Evolutionary conservation across 2,797 vertebrate species (phyloP).

Genomic region (Knipowitschia caucasica): DNA sequence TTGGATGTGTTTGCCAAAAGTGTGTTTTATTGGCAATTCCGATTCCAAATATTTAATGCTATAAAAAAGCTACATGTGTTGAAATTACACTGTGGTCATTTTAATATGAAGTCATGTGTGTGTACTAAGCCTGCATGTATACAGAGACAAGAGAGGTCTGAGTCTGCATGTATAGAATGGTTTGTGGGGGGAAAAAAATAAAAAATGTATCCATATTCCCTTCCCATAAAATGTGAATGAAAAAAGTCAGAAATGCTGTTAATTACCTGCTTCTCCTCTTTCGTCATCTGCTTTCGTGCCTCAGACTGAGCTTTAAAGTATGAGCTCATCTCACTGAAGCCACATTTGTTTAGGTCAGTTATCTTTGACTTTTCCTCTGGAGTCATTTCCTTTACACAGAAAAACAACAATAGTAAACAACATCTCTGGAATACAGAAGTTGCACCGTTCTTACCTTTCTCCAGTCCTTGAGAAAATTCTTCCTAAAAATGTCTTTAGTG

Average conservation of each 20-base stretch:
- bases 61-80: no score
- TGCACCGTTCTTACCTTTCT: slow-evolving; percentile 79
- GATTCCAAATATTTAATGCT: no score
- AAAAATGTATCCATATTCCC: no score
- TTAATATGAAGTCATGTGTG: no score
- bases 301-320: slow-evolving; percentile 93
- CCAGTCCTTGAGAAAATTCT: slow-evolving; percentile 97
- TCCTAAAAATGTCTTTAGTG: slow-evolving; percentile 94
- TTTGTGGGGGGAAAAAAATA: no score
- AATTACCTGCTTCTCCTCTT: slow-evolving; percentile 89
- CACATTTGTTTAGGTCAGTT: slow-evolving; percentile 87
- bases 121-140: no score
- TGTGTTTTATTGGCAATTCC: no score
- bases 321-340: slow-evolving; percentile 88
- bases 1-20: no score
- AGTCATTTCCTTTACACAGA: slow-evolving; percentile 85
- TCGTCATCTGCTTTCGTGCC: slow-evolving; percentile 92
- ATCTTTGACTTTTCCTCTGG: slow-evolving; percentile 87
- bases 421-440: neutral
- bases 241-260: neutral
- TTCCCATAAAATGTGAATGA: no score
- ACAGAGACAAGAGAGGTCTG: no score
- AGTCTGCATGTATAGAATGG: no score
- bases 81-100: no score
- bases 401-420: neutral